These are phyloP conservation scores for Papio anubis DNA, from an alignment of 2,113 vertebrate species.

Conservation along the genomic window DNA sequence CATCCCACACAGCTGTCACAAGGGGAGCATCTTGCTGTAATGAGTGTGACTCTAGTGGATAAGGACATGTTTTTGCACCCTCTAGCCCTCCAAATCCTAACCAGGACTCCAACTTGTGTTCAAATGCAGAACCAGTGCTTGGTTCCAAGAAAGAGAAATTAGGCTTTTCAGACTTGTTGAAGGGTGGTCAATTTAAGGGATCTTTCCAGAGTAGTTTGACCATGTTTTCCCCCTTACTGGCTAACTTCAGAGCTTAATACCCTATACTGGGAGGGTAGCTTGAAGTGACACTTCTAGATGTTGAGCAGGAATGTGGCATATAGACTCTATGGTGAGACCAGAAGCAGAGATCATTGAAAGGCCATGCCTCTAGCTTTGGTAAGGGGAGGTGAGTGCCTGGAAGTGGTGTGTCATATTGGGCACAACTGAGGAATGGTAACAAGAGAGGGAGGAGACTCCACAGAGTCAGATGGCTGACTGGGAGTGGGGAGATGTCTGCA, in stretches of 20 bases:
- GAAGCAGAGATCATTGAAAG: not conserved
- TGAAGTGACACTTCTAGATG: not conserved
- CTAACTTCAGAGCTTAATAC: not conserved
- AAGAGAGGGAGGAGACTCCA: not conserved
- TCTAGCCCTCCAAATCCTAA: not conserved
- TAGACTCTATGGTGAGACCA: not conserved
- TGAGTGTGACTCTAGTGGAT: not conserved
- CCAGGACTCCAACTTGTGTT: not conserved
- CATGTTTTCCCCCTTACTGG: not conserved
- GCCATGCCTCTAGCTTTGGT: not conserved
- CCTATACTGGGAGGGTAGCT: not conserved
- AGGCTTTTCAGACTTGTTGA: not conserved
- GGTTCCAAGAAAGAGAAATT: not conserved
- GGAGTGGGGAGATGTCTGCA: accelerated
- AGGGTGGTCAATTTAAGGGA: not conserved
- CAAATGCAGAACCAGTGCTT: not conserved
- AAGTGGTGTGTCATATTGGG: not conserved
- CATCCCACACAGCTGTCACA: accelerated
- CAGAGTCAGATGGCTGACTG: not conserved
- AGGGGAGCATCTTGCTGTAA: not conserved
- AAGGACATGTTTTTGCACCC: not conserved
- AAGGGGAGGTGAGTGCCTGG: not conserved
- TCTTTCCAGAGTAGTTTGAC: not conserved
- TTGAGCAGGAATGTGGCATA: not conserved
- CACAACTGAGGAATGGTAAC: not conserved